Evolutionary conservation across 2,888 invertebrate species (phyloP).

Genomic region (Stenolophus ochropezus): DNA sequence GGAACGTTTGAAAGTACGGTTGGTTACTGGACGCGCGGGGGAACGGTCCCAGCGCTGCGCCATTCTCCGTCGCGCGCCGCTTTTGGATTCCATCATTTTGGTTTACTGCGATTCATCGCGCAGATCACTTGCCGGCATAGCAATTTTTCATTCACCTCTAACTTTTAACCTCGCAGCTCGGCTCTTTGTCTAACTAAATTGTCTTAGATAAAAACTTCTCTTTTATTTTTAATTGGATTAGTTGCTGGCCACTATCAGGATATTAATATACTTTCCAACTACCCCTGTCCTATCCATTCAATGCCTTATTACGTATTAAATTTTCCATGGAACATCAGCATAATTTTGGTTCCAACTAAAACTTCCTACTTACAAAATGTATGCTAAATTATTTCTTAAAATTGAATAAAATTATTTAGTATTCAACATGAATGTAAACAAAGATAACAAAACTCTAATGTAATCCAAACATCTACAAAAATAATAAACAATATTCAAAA

Average conservation of each 20-base stretch:
- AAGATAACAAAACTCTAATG: slow-evolving; percentile 33
- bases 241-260: slow-evolving; percentile 17
- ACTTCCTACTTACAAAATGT: background rate
- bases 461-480: slow-evolving; percentile 20
- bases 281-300: background rate
- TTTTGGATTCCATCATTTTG: slow-evolving; percentile 46
- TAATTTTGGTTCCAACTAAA: background rate
- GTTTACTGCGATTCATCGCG: slow-evolving; percentile 42
- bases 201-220: slow-evolving; percentile 14
- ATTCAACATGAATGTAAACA: slow-evolving; percentile 31
- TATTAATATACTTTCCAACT: slow-evolving; percentile 18
- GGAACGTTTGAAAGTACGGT: slow-evolving; percentile 40
- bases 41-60: slow-evolving; percentile 24
- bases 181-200: slow-evolving; percentile 30
- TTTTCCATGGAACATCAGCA: background rate
- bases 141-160: slow-evolving; percentile 35
- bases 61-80: slow-evolving; percentile 5
- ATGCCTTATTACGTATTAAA: background rate
- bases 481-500: slow-evolving; percentile 31
- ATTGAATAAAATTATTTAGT: slow-evolving; percentile 17
- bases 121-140: slow-evolving; percentile 37
- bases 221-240: slow-evolving; percentile 25
- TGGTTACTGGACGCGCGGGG: slow-evolving; percentile 30
- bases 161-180: slow-evolving; percentile 11
- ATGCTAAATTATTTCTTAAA: slow-evolving; percentile 35